Percentiles rank a stretch among this genome's conserved stretches.
Conservation (phyloP, 2,888 invertebrate genomes). For the Conchocele bisecta region DNA sequence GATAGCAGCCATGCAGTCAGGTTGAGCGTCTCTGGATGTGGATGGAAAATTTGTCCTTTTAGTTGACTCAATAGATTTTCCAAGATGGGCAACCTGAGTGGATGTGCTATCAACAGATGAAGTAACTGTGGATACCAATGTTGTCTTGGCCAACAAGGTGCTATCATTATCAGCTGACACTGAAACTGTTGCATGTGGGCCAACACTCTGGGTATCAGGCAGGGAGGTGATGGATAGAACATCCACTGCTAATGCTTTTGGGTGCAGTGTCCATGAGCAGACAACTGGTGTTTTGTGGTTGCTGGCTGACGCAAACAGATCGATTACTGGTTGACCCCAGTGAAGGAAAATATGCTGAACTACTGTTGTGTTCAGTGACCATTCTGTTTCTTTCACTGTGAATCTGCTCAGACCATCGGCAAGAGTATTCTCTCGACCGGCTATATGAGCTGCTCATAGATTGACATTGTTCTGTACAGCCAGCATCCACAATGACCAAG, state of each 20-base stretch:
- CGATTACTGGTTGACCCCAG: no score
- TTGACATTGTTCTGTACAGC: background rate
- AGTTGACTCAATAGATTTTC: background rate
- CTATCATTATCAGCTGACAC: constrained; percentile 17
- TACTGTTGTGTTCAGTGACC: constrained; percentile 14
- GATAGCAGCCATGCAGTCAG: constrained; percentile 31
- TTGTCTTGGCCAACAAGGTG: constrained; percentile 19
- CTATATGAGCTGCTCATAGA: constrained; percentile 29
- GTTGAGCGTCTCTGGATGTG: background rate
- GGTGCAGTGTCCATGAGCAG: no score
- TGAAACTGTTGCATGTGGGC: constrained; percentile 10
- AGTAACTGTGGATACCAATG: constrained; percentile 19
- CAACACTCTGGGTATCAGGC: constrained; percentile 7
- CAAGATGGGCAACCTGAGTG: background rate
- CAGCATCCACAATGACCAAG: constrained; percentile 9
- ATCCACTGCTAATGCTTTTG: no score
- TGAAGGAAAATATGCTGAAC: constrained; percentile 21
- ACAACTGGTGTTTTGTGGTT: constrained; percentile 15
- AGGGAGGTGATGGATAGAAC: no score
- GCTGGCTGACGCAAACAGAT: constrained; percentile 16
- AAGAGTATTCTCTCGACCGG: constrained; percentile 12
- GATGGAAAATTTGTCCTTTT: constrained; percentile 7
- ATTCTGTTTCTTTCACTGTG: constrained; percentile 3
- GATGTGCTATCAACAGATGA: constrained; percentile 1
- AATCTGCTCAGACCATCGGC: constrained; percentile 19